Evolutionary conservation across 2,113 vertebrate species (phyloP), one percentile per base, ranked within the genome.

Genomic region (Xyrauchen texanus): DNA sequence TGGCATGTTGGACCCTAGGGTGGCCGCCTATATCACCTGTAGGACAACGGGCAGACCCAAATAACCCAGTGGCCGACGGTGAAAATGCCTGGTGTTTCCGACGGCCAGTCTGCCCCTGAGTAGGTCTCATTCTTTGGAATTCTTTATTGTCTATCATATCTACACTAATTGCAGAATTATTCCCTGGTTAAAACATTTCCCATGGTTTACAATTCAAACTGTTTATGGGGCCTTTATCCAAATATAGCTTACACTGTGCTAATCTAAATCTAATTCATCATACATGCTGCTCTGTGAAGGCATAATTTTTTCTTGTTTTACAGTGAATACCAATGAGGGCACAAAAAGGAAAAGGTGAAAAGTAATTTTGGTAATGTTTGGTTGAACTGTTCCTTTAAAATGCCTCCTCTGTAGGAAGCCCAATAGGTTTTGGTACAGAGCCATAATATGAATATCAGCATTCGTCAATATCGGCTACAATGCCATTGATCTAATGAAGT

Each of bases 251-350:
- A 82, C 65, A 81, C 76, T 55, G 21, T 55, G 66, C 73, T 80
- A 16, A 82, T 86, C 87, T 60, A 73, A 88, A 88, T 85, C 77
- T 66, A 82, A 84, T 87, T 42, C 77, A 87, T 87, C 77, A 87
- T 76, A 87, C 80, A 87, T 82, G 67, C 62, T 61, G 55, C 15
- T 72, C 55, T 75, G 76, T 73, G 66, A 82, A 46, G 76, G 83
- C 66, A 83, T 67, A 42, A 62, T 7, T 53, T 78, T 13, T 4
- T 67, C 79, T 68, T 69, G 21, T 51, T 65, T 79, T 68, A 45
- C 21, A 42, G 52, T 63, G 63, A 72, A 80, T 74, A 77, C 52
- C 42, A 80, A 77, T 82, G 69, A 79, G 84, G 11, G 52, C 76
- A 65, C 79, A 47, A 69, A 34, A 34, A 34, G 21, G 21, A 34